Evolutionary conservation across 2,888 invertebrate species (phyloP).

Genomic region (Eilema griseolum): DNA sequence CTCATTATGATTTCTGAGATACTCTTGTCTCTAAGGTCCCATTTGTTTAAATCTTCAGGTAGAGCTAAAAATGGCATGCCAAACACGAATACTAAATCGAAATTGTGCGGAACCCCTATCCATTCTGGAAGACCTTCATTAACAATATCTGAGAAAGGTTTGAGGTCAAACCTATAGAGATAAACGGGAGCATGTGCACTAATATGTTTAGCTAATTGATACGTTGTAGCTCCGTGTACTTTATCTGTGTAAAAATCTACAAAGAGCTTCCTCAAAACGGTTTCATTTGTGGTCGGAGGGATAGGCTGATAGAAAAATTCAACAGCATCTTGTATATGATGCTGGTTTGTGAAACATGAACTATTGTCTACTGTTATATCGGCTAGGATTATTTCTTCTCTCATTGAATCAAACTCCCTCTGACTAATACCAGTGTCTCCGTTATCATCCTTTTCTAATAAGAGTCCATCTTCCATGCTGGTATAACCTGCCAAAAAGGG

Average conservation of each 20-base stretch:
- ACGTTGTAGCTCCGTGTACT: constrained; percentile 91
- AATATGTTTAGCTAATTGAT: constrained; percentile 89
- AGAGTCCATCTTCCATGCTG: constrained; percentile 92
- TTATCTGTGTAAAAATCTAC: constrained; percentile 92
- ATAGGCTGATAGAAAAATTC: constrained; percentile 92
- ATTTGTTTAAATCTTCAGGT: constrained; percentile 87
- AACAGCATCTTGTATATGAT: constrained; percentile 90
- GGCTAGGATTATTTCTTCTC: constrained; percentile 88
- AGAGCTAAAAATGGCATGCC: constrained; percentile 92
- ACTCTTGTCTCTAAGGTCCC: constrained; percentile 93
- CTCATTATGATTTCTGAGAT: constrained; percentile 93
- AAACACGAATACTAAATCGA: constrained; percentile 93
- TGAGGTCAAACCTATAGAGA: constrained; percentile 92
- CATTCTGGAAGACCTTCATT: constrained; percentile 91
- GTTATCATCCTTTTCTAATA: constrained; percentile 86
- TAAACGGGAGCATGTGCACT: constrained; percentile 88
- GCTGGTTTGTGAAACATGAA: constrained; percentile 88
- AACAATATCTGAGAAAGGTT: constrained; percentile 89
- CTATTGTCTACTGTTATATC: constrained; percentile 88
- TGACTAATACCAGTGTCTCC: constrained; percentile 88
- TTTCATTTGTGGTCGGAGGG: constrained; percentile 88
- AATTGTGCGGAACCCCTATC: constrained; percentile 93
- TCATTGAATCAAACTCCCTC: constrained; percentile 87
- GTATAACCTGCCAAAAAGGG: constrained; percentile 93
- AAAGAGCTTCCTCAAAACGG: constrained; percentile 88